Base-by-base conservation (phyloP, 2,888 invertebrate species). In the Drosophila lacicola region DNA sequence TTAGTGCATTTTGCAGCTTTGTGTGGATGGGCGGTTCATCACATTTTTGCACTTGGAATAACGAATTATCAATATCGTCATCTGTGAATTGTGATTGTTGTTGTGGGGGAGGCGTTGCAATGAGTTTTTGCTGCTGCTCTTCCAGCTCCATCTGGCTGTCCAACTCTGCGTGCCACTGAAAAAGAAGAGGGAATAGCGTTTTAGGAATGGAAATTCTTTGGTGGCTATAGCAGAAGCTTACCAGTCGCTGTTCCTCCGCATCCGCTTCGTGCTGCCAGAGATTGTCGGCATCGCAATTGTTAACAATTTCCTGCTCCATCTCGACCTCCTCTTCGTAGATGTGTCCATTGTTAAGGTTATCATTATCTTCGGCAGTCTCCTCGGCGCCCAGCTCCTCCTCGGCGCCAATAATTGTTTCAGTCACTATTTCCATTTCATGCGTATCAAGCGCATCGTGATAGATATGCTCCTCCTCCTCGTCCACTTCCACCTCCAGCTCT, bases 341-440 rank as follows among this genome's bases (percentile, higher is more conserved):
- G 36, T 77, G 71, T 1, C 74, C 74, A 60, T 77, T 77, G 41
- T 77, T 74, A 11, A 70, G 36, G 17, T 25, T 39, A 46, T 51
- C 47, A n/a, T 4, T 42, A 39, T 74, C 72, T 4, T 76, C 78
- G 6, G 34, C 11, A 57, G 70, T 0, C 68, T 74, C 80, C 19
- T 70, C 74, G 2, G 44, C 65, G 25, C 58, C 56, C 4, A 80
- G 50, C n/a, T 80, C 74, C 21, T 82, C 77, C 10, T 83, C 83
- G 39, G 54, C 90, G 11, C 90, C 90, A 56, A 91, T 90, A 17
- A 90, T 78, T n/a, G 82, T 88, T 51, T 78, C 83, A 5, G 61
- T 55, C 11, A 51, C 65, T n/a, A 80, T 70, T 45, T 67, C 72
- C 34, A 84, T 71, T 33, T 72, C 80, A 29, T 73, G 34, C 25